Base-by-base conservation (phyloP, 2,797 vertebrate species). In the Sebastes miniatus region DNA sequence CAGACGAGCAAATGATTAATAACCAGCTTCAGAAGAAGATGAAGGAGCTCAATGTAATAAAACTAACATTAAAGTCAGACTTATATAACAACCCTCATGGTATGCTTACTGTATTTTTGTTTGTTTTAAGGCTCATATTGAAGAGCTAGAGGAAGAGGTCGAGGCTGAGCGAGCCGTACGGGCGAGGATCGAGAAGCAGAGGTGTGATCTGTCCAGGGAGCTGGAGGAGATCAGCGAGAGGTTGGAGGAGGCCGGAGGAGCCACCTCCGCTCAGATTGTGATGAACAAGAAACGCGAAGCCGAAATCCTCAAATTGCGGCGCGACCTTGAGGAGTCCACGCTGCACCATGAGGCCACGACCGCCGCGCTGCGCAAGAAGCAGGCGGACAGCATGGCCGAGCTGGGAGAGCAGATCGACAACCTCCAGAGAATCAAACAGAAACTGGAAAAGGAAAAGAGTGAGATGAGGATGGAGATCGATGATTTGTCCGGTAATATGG, bases 391-490 rank as follows among this genome's bases (percentile, higher is more conserved):
- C 6, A 82, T 95, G 29, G 96, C 96, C 0, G 97, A 97, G 90
- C 94, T 97, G 4, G 96, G 96, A 43, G 96, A 97, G 63, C 97
- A 97, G 91, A 95, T 96, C 0, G 96, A 97, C 90, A 97, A 96
- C 94, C 94, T 98, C 43, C 97, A 98, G 71, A 87, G 95, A 0
- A 93, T 98, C 77, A 97, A 96, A 77, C 97, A 97, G 95, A 98
- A 97, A 69, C 94, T 97, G 90, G 96, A 96, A 69, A 97, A 97
- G 88, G 97, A 98, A 82, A 97, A 97, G 91, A 97, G 96, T 0
- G 96, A 97, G 76, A 8, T 97, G 36, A 97, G 95, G 91, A 96
- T 97, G 97, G 97, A 97, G 88, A 91, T 96, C 0, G 96, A 97
- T 0, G 96, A 97, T 79, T 0, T 97, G 4, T 87, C 95, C 63